These are phyloP conservation scores for Pseudococcus longispinus DNA, from an alignment of 2,888 invertebrate genomes.

Conservation along the genomic window DNA sequence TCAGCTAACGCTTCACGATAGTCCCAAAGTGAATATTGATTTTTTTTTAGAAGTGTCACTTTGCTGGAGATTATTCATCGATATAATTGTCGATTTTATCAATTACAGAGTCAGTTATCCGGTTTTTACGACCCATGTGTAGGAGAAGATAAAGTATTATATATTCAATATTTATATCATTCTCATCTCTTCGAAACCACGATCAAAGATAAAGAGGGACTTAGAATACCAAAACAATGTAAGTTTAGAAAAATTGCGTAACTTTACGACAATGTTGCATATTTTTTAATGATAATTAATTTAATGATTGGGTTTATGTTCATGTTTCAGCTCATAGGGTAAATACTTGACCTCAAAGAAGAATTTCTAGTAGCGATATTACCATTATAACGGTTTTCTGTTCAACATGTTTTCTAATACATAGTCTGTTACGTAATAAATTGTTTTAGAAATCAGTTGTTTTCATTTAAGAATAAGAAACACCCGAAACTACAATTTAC, in stretches of 20 bases:
- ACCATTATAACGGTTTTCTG: not conserved
- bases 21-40: constrained; percentile 76
- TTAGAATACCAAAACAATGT: constrained; percentile 77
- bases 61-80: not conserved
- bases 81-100: not conserved
- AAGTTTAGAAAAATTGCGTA: not conserved
- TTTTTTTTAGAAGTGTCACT: not conserved
- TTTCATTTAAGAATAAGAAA: not conserved
- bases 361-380: constrained; percentile 33
- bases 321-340: constrained; percentile 47
- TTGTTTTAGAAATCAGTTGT: not conserved
- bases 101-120: constrained; percentile 84
- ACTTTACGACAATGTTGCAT: not conserved
- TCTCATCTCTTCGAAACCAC: constrained; percentile 80
- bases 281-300: not conserved
- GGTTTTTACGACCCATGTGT: constrained; percentile 97
- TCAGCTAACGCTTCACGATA: constrained; percentile 81
- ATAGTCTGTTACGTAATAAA: not conserved
- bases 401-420: not conserved
- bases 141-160: constrained; percentile 88
- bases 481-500: not conserved
- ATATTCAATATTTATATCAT: constrained; percentile 85
- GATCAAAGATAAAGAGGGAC: constrained; percentile 78
- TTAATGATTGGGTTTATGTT: not conserved
- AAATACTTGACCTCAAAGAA: constrained; percentile 29